phyloP scores from a whole-genome alignment of 37 sponge, comb jelly and placozoan genomes.

The Aplysina aerophoba region DNA sequence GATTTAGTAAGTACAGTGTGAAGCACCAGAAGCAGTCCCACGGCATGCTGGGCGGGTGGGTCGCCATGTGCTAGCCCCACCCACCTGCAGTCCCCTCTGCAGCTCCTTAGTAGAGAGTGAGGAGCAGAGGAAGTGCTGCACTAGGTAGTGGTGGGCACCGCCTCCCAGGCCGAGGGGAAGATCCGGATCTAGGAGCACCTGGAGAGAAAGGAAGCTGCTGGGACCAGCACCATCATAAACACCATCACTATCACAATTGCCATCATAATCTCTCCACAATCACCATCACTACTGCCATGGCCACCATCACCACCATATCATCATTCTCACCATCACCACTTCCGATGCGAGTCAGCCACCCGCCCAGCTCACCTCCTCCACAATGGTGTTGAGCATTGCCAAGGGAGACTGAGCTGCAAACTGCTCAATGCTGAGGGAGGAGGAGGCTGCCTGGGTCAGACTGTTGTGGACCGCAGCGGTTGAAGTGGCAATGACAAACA shows the following conservation, averaged over 20 bases:
- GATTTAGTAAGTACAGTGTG: not conserved
- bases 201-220: not conserved
- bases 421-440: constrained; percentile 55
- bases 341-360: no score
- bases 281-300: no score
- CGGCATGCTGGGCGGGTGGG: not conserved
- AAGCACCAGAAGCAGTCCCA: not conserved
- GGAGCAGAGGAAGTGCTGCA: constrained; percentile 66
- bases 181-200: constrained; percentile 50
- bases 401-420: constrained; percentile 52
- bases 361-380: constrained; percentile 44
- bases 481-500: constrained; percentile 72
- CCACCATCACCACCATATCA: no score
- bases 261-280: no score
- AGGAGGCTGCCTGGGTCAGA: constrained; percentile 53
- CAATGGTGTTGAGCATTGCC: constrained; percentile 41
- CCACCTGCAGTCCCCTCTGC: constrained; percentile 48
- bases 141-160: constrained; percentile 34
- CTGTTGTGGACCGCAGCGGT: constrained; percentile 43
- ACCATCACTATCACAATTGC: no score
- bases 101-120: constrained; percentile 56
- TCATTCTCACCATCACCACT: no score
- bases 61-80: not conserved
- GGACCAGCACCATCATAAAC: no score
- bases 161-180: constrained; percentile 57